Percentiles rank a stretch among this genome's conserved stretches.
Conservation (phyloP, 2,888 invertebrate species). For the Anorthoa munda region DNA sequence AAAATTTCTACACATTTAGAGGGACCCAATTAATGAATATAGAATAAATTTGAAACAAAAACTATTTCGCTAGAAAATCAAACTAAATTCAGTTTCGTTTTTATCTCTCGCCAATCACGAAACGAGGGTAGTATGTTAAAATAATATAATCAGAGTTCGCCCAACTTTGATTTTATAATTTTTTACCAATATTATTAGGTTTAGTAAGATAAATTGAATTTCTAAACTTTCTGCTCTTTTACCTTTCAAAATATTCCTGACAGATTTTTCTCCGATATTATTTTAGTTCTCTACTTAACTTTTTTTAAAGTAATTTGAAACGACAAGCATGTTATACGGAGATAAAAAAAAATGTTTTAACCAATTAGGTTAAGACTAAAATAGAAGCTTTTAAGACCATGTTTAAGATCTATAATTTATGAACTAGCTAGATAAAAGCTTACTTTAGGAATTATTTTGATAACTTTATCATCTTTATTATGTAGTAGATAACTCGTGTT, state of each 20-base stretch:
- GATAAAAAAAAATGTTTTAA: neutral
- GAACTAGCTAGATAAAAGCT: neutral
- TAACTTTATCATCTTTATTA: neutral
- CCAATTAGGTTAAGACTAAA: neutral
- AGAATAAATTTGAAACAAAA: neutral
- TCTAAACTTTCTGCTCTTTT: slow-evolving; percentile 23
- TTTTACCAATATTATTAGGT: slow-evolving; percentile 44
- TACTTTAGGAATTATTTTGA: neutral
- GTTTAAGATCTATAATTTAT: neutral
- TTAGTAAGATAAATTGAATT: slow-evolving; percentile 51
- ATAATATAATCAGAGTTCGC: slow-evolving; percentile 32
- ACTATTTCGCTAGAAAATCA: neutral
- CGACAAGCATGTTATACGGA: neutral
- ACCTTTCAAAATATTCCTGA: slow-evolving; percentile 18
- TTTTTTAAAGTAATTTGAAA: slow-evolving; percentile 4
- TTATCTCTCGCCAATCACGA: slow-evolving; percentile 7
- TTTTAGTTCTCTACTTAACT: slow-evolving; percentile 7
- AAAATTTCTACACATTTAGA: neutral
- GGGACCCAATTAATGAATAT: neutral
- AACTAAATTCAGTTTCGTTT: neutral
- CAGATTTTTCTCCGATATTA: slow-evolving; percentile 11
- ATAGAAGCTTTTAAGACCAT: neutral
- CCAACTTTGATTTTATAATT: no score
- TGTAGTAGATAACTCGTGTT: no score
- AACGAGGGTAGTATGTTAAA: slow-evolving; percentile 21